These are phyloP conservation scores for Epinotia nisella DNA, from an alignment of 2,888 invertebrate species.

Conservation along the genomic window DNA sequence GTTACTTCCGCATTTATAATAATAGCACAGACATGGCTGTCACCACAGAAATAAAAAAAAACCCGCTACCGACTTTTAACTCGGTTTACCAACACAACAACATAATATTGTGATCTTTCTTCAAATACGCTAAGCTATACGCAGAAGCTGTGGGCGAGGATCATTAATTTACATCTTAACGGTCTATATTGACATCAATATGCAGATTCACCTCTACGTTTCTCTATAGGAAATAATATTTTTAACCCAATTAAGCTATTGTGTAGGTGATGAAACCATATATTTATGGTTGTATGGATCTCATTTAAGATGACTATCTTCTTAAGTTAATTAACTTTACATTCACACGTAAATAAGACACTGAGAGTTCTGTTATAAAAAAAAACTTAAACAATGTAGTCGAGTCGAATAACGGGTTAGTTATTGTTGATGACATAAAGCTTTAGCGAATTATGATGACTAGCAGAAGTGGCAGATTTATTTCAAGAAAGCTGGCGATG, in stretches of 20 bases:
- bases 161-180: conserved; percentile 43
- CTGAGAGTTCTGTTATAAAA: conserved; percentile 19
- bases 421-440: conserved; percentile 23
- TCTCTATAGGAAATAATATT: conserved; percentile 39
- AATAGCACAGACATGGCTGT: not conserved
- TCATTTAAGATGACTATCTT: conserved; percentile 31
- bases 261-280: conserved; percentile 33
- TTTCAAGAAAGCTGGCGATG: not conserved
- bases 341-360: conserved; percentile 40
- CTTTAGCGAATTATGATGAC: conserved; percentile 13
- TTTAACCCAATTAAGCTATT: conserved; percentile 45
- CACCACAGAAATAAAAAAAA: not conserved
- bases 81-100: not conserved
- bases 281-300: conserved; percentile 33
- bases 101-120: conserved; percentile 19
- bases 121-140: conserved; percentile 12
- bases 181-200: conserved; percentile 46
- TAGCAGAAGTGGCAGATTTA: not conserved
- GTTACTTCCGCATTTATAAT: not conserved
- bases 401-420: conserved; percentile 24
- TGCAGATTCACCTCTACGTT: conserved; percentile 41
- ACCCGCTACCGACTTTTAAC: not conserved
- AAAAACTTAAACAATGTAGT: conserved; percentile 35
- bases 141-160: conserved; percentile 26
- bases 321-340: conserved; percentile 40